These are phyloP conservation scores for Eurytoma adleriae DNA, from an alignment of 2,888 invertebrate genomes.

Conservation along the genomic window DNA sequence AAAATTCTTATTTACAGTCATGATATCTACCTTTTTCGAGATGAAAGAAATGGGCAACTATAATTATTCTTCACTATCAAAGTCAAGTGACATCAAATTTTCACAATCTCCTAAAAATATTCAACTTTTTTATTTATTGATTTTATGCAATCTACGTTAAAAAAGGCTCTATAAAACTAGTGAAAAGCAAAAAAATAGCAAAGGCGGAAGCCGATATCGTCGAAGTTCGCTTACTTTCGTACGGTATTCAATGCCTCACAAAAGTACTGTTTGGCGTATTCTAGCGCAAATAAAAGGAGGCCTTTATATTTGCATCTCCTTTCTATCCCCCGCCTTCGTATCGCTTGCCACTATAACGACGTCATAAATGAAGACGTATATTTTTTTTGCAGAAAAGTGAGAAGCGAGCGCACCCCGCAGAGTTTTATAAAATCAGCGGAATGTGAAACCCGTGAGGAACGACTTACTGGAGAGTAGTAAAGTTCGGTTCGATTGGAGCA, in stretches of 20 bases:
- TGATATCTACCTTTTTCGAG: neutral
- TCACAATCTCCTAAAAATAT: too few species aligned
- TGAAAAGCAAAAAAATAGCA: neutral
- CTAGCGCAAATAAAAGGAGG: slow-evolving; percentile 14
- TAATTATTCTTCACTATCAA: too few species aligned
- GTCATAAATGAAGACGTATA: slow-evolving; percentile 43
- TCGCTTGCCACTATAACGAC: neutral
- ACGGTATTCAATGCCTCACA: neutral
- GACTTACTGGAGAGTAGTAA: slow-evolving; percentile 39
- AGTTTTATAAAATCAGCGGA: slow-evolving; percentile 48
- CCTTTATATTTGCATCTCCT: neutral
- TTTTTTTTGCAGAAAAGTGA: neutral
- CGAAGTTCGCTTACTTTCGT: slow-evolving; percentile 1
- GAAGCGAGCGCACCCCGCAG: neutral
- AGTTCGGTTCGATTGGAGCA: slow-evolving; percentile 17
- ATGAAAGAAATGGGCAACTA: neutral
- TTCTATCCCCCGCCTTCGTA: slow-evolving; percentile 14
- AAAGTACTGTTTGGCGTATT: slow-evolving; percentile 23
- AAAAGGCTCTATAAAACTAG: neutral
- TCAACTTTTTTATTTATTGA: too few species aligned
- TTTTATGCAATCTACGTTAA: neutral
- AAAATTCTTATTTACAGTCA: neutral
- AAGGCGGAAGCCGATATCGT: neutral
- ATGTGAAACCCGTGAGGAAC: slow-evolving; percentile 19
- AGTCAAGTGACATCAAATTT: too few species aligned